Percentiles rank a stretch among this genome's conserved stretches.
Evolutionary conservation across 2,888 invertebrate genomes (phyloP).

Genomic region (Tipula confusa): DNA sequence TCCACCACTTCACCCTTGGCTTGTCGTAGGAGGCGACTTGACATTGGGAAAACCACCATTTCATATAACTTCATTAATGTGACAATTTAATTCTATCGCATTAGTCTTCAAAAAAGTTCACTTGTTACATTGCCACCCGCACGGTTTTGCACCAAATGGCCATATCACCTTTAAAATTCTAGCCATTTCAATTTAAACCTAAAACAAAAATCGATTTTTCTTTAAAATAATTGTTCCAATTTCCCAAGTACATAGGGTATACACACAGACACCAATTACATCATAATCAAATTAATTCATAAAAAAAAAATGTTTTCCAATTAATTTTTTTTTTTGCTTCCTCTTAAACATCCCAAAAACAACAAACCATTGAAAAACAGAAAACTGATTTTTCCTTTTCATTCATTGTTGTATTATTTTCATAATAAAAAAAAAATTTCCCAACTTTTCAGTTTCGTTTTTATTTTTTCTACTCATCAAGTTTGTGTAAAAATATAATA

Average conservation of each 20-base stretch:
- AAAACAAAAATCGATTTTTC: not conserved
- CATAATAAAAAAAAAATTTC: not conserved
- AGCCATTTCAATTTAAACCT: not conserved
- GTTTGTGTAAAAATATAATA: not conserved
- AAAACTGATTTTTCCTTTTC: not conserved
- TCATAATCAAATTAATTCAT: not conserved
- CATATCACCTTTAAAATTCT: not conserved
- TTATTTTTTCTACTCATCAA: not conserved
- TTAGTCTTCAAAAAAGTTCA: too few relatives aligned
- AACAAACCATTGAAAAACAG: conserved; percentile 5
- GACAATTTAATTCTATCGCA: too few relatives aligned
- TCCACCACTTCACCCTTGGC: too few relatives aligned
- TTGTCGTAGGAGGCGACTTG: too few relatives aligned
- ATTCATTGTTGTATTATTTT: not conserved
- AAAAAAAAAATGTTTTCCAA: not conserved
- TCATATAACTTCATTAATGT: too few relatives aligned
- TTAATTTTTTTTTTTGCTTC: not conserved
- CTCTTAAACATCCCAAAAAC: not conserved
- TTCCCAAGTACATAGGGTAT: not conserved
- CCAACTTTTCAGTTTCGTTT: not conserved
- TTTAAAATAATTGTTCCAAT: conserved; percentile 3
- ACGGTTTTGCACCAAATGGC: not conserved
- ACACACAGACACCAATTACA: conserved; percentile 4
- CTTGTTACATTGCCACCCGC: too few relatives aligned
- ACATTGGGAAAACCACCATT: too few relatives aligned